Percentiles rank a stretch among this genome's conserved stretches.
Evolutionary conservation across 2,797 vertebrate genomes (phyloP).

Genomic region (Myiotriccus ornatus): DNA sequence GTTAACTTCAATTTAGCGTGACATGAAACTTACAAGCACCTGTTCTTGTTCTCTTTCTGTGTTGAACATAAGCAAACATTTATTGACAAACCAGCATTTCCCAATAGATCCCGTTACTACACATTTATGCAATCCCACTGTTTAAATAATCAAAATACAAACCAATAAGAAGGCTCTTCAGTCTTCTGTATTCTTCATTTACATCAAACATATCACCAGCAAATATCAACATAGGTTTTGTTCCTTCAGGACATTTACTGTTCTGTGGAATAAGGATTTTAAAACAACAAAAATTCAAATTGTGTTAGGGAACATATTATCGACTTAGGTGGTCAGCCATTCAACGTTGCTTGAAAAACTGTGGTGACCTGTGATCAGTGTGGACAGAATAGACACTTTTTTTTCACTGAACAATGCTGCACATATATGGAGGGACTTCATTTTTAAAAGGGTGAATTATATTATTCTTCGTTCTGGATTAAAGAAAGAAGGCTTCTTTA

Average conservation of each 20-base stretch:
- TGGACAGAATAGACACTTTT: background rate
- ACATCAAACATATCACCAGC: constrained; percentile 89
- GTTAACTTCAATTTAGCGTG: background rate
- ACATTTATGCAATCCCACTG: background rate
- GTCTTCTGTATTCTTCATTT: constrained; percentile 83
- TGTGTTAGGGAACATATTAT: background rate
- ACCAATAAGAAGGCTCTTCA: constrained; percentile 91
- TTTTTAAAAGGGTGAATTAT: background rate
- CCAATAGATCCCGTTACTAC: background rate
- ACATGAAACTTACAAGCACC: background rate
- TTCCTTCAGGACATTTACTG: constrained; percentile 90
- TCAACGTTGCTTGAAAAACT: background rate
- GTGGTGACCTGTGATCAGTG: background rate
- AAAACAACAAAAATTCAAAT: background rate
- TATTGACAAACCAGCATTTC: background rate
- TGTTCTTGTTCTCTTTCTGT: background rate
- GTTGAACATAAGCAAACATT: background rate
- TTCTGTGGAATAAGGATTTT: constrained; percentile 70
- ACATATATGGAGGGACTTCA: background rate
- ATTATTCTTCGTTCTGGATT: background rate
- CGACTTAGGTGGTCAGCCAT: background rate
- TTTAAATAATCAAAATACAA: constrained; percentile 27
- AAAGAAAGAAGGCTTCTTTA: background rate
- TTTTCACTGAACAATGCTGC: background rate
- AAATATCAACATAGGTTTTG: constrained; percentile 94